Base-by-base conservation (phyloP, 2,888 invertebrate species). In the Laspeyria flexula region DNA sequence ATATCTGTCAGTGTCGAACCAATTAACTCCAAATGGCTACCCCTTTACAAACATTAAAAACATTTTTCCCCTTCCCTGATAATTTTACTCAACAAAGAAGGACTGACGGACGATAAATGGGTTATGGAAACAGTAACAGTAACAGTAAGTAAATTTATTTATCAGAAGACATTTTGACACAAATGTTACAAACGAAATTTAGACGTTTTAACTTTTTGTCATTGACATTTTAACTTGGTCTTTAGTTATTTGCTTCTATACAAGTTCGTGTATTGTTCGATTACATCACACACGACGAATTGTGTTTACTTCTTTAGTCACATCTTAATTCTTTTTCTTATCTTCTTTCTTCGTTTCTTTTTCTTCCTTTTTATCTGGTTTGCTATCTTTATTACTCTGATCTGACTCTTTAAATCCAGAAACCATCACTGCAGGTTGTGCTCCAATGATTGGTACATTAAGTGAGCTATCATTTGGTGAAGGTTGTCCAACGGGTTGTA, bases 371-470 rank as follows among this genome's bases (percentile, higher is more conserved):
- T 40, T 41, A 1, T 37, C 23, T n/a, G 34, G 16, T 0, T 27
- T 33, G 21, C 49, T 27, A 10, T 48, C 30, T 7, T 25, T 25
- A 18, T 25, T 1, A 7, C 21, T 21, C 21, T 16, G 21, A 10
- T 7, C 29, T 0, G 21, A 46, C 0, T 65, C 65, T 47, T 61
- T 66, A 4, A 58, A 65, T 0, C 43, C 34, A 1, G 69, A 29
- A 11, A 66, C 49, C 65, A 69, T 58, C 7, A 69, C 23, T 3
- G 65, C 70, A 34, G 70, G 62, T 23, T 50, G 58, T 6, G 37
- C 55, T 0, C 48, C 54, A 2, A 58, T 7, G 9, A 12, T 39
- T 11, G 16, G 7, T 30, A 13, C 46, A 11, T 18, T 43, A 15
- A 25, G 25, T 21, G 5, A 3, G 25, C 9, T 13, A 6, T 13